Base-by-base conservation (phyloP, 2,113 vertebrate genomes). In the Oriolus oriolus region DNA sequence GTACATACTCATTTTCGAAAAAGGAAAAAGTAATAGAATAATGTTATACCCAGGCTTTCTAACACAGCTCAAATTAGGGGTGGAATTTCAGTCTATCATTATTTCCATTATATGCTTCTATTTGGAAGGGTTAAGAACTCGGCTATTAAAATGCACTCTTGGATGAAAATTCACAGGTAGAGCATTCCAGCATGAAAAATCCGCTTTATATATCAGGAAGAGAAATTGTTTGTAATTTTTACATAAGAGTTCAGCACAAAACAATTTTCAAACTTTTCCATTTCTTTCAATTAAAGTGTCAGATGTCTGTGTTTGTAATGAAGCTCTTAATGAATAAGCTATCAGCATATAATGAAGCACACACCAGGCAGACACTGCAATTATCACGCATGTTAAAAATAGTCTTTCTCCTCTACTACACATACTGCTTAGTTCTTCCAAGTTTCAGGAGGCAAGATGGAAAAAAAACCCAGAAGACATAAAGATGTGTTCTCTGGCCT, bases 51-150 rank as follows among this genome's bases (percentile, higher is more conserved):
- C 69, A 50, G 35, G n/a, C 37, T 89, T 80, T 65, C 68, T 50
- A 92, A 45, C 30, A 24, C 28, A 79, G 77, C 49, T 89, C 45
- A 84, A 84, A 93, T 94, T 85, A 95, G 92, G 57, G 57, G 49
- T 61, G 44, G 93, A 82, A 87, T 96, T 94, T 91, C 49, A 87
- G 27, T 82, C 65, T 94, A 71, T 49, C 78, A 93, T 91, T 87
- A 93, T 75, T 94, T 87, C 78, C 61, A 69, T 91, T 85, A 87
- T 42, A 49, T 0, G 5, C 20, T 78, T 94, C 63, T 89, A 82
- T 92, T 84, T 71, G 18, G 65, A 75, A 87, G 45, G 44, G 52
- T 78, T 95, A 89, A 91, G 84, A 91, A 73, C 45, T 93, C 10
- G 0, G 60, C 69, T 82, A 89, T 90, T 96, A 95, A 93, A 94